Percentiles rank a stretch among this genome's conserved stretches.
phyloP scores from a whole-genome alignment of 2,797 vertebrate genomes.

The Diplodus sargus region DNA sequence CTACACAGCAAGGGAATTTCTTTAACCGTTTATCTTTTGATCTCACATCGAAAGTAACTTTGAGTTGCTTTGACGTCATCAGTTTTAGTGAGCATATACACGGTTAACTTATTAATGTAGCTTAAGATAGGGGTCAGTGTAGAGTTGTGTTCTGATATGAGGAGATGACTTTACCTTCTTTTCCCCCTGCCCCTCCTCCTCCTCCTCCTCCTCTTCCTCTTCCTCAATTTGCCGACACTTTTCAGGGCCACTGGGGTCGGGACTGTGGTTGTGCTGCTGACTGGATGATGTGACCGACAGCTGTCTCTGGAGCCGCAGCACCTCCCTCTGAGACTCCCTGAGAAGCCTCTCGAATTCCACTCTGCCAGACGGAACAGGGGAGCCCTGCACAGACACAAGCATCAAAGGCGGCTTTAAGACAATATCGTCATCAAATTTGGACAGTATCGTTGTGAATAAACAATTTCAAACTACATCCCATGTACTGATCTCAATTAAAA shows the following conservation, averaged over 20 bases:
- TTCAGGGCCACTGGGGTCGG: conserved; percentile 25
- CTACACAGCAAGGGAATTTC: not conserved
- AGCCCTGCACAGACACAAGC: conserved; percentile 68
- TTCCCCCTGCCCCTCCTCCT: conserved; percentile 36
- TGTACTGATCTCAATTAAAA: not conserved
- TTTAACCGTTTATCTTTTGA: not conserved
- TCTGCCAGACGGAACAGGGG: conserved; percentile 78
- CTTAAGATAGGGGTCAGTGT: conserved; percentile 42
- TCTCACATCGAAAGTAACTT: not conserved
- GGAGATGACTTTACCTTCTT: conserved; percentile 68
- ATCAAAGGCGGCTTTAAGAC: not conserved
- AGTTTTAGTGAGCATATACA: conserved; percentile 8
- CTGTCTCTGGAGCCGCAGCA: conserved; percentile 94
- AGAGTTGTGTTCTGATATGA: conserved; percentile 15
- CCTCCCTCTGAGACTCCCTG: conserved; percentile 95
- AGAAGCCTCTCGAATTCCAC: conserved; percentile 91
- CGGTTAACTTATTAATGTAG: not conserved
- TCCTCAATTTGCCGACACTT: conserved; percentile 35
- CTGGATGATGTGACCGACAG: conserved; percentile 87
- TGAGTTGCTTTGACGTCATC: not conserved
- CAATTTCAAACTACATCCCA: not conserved
- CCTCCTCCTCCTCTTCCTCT: conserved; percentile 65
- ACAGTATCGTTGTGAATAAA: not conserved
- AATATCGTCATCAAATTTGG: not conserved
- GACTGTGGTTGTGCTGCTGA: conserved; percentile 55